Base-by-base conservation (phyloP, 2,113 vertebrate species). In the Hyperopisus bebe region DNA sequence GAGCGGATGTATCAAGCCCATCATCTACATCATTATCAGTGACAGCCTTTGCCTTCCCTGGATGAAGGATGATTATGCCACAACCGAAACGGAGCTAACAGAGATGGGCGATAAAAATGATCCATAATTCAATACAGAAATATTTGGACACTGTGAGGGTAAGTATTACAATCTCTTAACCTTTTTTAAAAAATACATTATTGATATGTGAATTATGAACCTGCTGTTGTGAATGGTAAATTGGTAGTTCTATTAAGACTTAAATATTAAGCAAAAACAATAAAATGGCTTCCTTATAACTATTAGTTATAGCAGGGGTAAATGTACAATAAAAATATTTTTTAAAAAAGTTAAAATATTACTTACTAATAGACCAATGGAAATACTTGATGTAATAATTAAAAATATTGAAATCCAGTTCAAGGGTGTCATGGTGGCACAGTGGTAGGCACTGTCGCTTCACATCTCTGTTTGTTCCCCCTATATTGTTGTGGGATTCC, bases 1-100 rank as follows among this genome's bases (percentile, higher is more conserved):
- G 89, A 97, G 96, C 92, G 97, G 96, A 92, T 97, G 96, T 90
- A 94, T 97, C 95, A 97, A 97, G 90, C 96, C 96, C 0, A 94
- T 97, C 7, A 94, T 97, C 44, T 97, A 97, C 0, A 96, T 96
- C 90, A 95, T 96, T 94, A 94, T 96, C 94, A 96, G 96, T 8
- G 95, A 96, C 88, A 95, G 97, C 92, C 95, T 95, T 44, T 96
- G 94, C 91, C 96, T 96, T 92, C 95, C 10, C 7, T 88, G 89
- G 89, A 88, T 90, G 86, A 50, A 80, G 27, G 62, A 70, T 70
- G 62, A 70, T 11, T 27, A 66, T 66, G n/a, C 62, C 2, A 13
- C n/a, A 31, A 70, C 62, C 0, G n/a, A 10, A 70, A 70, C n/a
- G 1, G 3, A 70, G 62, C 62, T 11, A 70, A 70, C 10, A 70